phyloP scores from a whole-genome alignment of 2,113 vertebrate species.

The Spizaetus ornatus region DNA sequence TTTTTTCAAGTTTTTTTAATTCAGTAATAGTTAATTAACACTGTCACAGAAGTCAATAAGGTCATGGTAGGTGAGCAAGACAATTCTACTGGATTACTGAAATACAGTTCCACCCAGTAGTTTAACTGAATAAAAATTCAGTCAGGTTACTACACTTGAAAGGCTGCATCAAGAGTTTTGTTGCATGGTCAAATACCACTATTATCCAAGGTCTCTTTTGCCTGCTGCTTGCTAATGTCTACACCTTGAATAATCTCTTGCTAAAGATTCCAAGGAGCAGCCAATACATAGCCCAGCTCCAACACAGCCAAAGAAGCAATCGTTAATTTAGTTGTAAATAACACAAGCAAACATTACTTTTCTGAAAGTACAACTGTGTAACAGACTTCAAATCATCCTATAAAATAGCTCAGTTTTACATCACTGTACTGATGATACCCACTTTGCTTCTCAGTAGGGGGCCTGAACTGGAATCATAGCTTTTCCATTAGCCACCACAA shows the following conservation, averaged over 20 bases:
- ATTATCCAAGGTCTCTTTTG: background rate
- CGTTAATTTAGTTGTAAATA: background rate
- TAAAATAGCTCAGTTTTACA: background rate
- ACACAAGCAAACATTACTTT: background rate
- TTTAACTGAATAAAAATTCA: background rate
- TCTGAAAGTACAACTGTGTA: background rate
- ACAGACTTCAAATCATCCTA: background rate
- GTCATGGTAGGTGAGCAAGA: background rate
- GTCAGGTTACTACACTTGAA: background rate
- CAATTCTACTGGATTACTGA: background rate
- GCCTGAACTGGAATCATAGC: background rate
- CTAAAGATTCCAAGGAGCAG: background rate
- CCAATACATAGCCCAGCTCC: background rate
- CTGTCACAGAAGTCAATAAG: background rate
- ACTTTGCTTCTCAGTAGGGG: background rate
- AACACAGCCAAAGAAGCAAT: background rate
- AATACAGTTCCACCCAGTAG: background rate
- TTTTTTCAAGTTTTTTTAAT: background rate
- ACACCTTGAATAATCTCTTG: background rate
- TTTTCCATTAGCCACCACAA: background rate
- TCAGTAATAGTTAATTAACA: background rate
- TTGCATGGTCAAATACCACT: background rate
- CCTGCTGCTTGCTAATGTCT: rapidly evolving
- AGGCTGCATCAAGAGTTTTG: background rate
- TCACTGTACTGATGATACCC: background rate